Percentiles rank a stretch among this genome's conserved stretches.
phyloP scores from a whole-genome alignment of 2,113 vertebrate genomes.

The Xiphias gladius region DNA sequence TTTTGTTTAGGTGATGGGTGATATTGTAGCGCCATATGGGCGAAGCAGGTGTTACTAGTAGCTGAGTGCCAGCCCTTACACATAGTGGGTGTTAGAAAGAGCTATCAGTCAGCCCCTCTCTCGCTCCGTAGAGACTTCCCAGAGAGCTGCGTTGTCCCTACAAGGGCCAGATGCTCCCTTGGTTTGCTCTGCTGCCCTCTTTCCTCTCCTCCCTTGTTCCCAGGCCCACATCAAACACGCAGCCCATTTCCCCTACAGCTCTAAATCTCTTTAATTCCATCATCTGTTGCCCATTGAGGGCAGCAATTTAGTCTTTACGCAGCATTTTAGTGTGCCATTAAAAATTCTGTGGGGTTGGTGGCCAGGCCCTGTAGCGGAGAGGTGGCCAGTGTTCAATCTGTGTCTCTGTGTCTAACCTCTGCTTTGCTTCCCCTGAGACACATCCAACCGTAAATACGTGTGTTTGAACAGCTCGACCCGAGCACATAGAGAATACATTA shows the following conservation, averaged over 20 bases:
- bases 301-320: conserved; percentile 81
- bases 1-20: conserved; percentile 69
- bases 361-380: conserved; percentile 65
- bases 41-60: conserved; percentile 76
- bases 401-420: conserved; percentile 68
- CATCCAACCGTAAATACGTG: conserved; percentile 57
- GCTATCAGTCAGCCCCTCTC: conserved; percentile 67
- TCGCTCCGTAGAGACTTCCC: conserved; percentile 63
- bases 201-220: conserved; percentile 66
- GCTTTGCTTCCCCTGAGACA: conserved; percentile 52
- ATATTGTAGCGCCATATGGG: conserved; percentile 67
- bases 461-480: conserved; percentile 64
- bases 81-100: conserved; percentile 62
- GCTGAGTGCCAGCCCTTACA: conserved; percentile 57
- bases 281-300: conserved; percentile 85
- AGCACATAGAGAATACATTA: conserved; percentile 63
- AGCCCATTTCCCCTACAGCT: conserved; percentile 72
- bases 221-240: conserved; percentile 76
- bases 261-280: conserved; percentile 85
- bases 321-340: conserved; percentile 83
- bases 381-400: conserved; percentile 61
- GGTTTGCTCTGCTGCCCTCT: conserved; percentile 74
- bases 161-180: conserved; percentile 76
- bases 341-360: conserved; percentile 75
- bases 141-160: conserved; percentile 66